A percentile compares a stretch with the other conserved stretches of the same genome.
These are phyloP conservation scores for Agonum fuliginosum DNA, from an alignment of 2,888 invertebrate species.

Conservation along the genomic window DNA sequence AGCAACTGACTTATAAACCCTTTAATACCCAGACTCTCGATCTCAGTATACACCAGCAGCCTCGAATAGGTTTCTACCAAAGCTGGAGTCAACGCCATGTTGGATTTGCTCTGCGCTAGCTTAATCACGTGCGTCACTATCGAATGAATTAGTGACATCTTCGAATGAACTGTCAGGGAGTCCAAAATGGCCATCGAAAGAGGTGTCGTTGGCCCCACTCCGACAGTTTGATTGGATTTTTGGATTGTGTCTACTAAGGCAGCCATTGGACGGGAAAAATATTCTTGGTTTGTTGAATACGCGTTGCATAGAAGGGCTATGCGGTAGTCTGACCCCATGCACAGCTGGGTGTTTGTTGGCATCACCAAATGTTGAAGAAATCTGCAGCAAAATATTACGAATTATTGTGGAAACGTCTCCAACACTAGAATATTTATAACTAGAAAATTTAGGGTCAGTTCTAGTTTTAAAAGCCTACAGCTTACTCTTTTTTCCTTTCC, in stretches of 20 bases:
- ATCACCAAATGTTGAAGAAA: constrained; percentile 90
- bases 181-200: constrained; percentile 94
- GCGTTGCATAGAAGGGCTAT: constrained; percentile 96
- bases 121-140: constrained; percentile 94
- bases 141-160: constrained; percentile 88
- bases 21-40: constrained; percentile 96
- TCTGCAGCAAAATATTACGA: constrained; percentile 72
- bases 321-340: constrained; percentile 90
- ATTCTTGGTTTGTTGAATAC: constrained; percentile 94
- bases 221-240: constrained; percentile 72
- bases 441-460: too few species aligned
- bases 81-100: constrained; percentile 89
- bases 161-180: constrained; percentile 95
- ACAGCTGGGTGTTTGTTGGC: constrained; percentile 81
- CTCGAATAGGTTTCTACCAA: constrained; percentile 96
- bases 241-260: constrained; percentile 89
- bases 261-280: constrained; percentile 93
- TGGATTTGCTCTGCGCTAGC: constrained; percentile 60
- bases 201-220: constrained; percentile 82
- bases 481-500: too few species aligned
- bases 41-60: constrained; percentile 95
- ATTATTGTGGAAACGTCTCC: too few species aligned
- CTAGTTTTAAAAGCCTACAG: too few species aligned
- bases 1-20: constrained; percentile 95
- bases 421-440: too few species aligned